These are phyloP conservation scores for Hepsetus odoe DNA, from an alignment of 2,113 vertebrate species.

Conservation along the genomic window DNA sequence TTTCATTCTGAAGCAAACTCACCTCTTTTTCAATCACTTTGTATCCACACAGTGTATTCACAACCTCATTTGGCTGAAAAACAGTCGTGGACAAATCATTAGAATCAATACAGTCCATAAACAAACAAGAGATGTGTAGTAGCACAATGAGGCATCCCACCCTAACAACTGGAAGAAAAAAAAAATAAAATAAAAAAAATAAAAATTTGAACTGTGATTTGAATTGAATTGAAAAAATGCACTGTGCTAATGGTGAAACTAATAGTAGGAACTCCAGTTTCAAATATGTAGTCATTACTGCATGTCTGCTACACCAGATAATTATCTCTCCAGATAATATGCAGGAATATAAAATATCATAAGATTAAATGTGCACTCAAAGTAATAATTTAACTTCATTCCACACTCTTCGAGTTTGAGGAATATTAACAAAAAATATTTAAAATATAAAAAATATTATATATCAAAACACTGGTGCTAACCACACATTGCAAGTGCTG, in stretches of 20 bases:
- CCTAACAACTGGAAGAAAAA: not conserved
- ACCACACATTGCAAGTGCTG: not conserved
- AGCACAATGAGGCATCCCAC: not conserved
- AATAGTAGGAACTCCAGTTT: not conserved
- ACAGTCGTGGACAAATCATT: constrained; percentile 42
- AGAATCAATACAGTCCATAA: not conserved
- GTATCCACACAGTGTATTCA: constrained; percentile 77
- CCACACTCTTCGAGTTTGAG: not conserved
- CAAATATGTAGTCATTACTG: not conserved
- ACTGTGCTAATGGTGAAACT: too few relatives aligned
- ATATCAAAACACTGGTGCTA: not conserved
- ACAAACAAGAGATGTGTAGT: not conserved
- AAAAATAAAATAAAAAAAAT: too few relatives aligned
- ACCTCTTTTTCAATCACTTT: constrained; percentile 63
- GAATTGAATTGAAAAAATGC: too few relatives aligned
- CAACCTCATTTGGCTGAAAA: constrained; percentile 72
- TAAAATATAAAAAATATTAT: too few relatives aligned
- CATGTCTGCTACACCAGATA: not conserved
- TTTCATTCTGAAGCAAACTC: constrained; percentile 35
- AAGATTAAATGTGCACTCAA: not conserved
- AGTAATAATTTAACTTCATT: not conserved
- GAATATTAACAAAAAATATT: not conserved
- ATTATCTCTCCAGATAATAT: too few relatives aligned
- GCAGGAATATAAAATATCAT: not conserved
- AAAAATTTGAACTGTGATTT: too few relatives aligned